Evolutionary conservation across 2,888 invertebrate genomes (phyloP).

Genomic region (Netelia inedita): DNA sequence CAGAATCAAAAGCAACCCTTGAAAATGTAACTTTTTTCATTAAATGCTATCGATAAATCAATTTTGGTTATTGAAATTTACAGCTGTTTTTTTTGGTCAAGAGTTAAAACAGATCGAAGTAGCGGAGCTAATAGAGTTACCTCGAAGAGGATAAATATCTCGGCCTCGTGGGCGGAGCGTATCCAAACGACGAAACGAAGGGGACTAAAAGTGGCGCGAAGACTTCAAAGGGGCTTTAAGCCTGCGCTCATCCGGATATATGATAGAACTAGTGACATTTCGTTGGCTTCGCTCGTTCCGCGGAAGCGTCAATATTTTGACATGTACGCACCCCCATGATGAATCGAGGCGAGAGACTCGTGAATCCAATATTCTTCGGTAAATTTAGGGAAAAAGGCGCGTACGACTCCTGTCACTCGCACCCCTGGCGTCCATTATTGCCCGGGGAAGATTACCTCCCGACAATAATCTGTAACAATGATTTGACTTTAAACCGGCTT

Average conservation of each 20-base stretch:
- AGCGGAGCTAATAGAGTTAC: constrained; percentile 27
- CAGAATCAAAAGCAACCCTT: neutral
- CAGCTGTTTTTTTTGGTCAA: neutral
- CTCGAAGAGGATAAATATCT: constrained; percentile 36
- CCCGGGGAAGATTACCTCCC: constrained; percentile 14
- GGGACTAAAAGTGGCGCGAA: constrained; percentile 52
- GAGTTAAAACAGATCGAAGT: constrained; percentile 19
- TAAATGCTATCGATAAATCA: neutral
- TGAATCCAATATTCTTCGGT: constrained; percentile 14
- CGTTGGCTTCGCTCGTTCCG: constrained; percentile 32
- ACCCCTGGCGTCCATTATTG: constrained; percentile 45
- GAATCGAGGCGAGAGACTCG: constrained; percentile 8
- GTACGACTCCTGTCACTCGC: neutral
- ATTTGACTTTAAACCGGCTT: constrained; percentile 42
- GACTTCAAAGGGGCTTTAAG: constrained; percentile 55
- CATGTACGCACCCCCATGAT: constrained; percentile 38
- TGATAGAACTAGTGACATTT: constrained; percentile 43
- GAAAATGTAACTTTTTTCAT: neutral
- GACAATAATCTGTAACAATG: constrained; percentile 5
- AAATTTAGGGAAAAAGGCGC: constrained; percentile 1
- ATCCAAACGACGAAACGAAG: constrained; percentile 55
- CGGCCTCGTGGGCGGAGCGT: constrained; percentile 62
- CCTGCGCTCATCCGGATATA: constrained; percentile 22
- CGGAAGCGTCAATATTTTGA: constrained; percentile 67
- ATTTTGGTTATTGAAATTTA: no score